Base-by-base conservation (phyloP, 2,888 invertebrate genomes). In the Parelbella ahira region DNA sequence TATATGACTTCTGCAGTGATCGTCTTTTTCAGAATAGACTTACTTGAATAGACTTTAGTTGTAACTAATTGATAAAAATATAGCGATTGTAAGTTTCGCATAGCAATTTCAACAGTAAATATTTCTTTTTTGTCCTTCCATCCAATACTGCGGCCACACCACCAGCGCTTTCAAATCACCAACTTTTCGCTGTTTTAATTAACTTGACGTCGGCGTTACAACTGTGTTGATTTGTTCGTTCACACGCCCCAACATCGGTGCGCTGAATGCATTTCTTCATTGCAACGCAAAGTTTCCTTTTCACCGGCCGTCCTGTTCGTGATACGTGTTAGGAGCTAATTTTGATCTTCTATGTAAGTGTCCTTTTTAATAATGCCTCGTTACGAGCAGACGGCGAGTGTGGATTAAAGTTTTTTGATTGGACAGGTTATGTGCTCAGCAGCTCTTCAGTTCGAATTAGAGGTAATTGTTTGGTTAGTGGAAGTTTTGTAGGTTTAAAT, bases 111-210 rank as follows among this genome's bases (percentile, higher is more conserved):
- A n/a, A n/a, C n/a, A n/a, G n/a, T n/a, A n/a, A n/a, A n/a, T n/a
- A n/a, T n/a, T n/a, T n/a, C n/a, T n/a, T n/a, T n/a, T n/a, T n/a
- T n/a, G n/a, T n/a, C n/a, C n/a, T n/a, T n/a, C n/a, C n/a, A n/a
- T n/a, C n/a, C n/a, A n/a, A n/a, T 18, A 33, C 36, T 21, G 38
- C 9, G 37, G n/a, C 18, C 30, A 34, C 45, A 44, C 39, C 44
- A 37, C 41, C 36, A 37, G 44, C 56, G 66, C 68, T 73, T 79
- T 78, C 71, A 80, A 83, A 80, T 78, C 75, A 67, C 61, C 51
- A 80, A 83, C 80, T 80, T 80, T 81, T 76, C 71, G 64, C 69
- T 67, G 78, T 84, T 86, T 86, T 83, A 86, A 86, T 86, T 84
- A 86, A 86, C 69, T 83, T 72, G 75, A 79, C 76, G 81, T 76